Evolutionary conservation across 2,888 invertebrate genomes (phyloP).

Genomic region (Hypena proboscidalis): DNA sequence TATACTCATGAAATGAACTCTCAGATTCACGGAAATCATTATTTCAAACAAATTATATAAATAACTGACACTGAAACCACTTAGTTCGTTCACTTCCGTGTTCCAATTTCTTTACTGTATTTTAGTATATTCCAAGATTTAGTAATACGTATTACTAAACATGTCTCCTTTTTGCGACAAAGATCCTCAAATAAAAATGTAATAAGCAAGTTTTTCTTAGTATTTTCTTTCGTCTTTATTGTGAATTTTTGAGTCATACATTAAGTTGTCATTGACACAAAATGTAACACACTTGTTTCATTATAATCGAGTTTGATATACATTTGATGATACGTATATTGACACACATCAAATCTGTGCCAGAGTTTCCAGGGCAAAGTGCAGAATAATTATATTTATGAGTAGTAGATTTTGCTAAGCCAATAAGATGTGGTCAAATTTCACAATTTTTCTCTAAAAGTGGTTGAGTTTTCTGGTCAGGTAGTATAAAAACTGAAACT

Average conservation of each 20-base stretch:
- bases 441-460: too few relatives aligned
- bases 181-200: slow-evolving; percentile 11
- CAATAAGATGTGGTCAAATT: too few relatives aligned
- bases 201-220: slow-evolving; percentile 16
- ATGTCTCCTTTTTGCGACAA: neutral
- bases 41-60: slow-evolving; percentile 8
- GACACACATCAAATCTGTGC: neutral
- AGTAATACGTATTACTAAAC: slow-evolving; percentile 7
- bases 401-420: too few relatives aligned
- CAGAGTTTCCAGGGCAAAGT: slow-evolving; percentile 1
- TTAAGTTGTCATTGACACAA: neutral
- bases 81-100: slow-evolving; percentile 44
- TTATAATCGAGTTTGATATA: neutral
- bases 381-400: neutral
- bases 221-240: slow-evolving; percentile 13
- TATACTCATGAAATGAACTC: slow-evolving; percentile 51
- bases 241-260: slow-evolving; percentile 19
- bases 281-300: too few relatives aligned
- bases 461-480: too few relatives aligned
- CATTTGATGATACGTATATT: slow-evolving; percentile 5
- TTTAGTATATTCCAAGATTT: slow-evolving; percentile 25
- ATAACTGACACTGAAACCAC: slow-evolving; percentile 19
- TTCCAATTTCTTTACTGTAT: slow-evolving; percentile 35
- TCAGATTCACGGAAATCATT: slow-evolving; percentile 58
- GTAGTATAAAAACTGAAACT: too few relatives aligned